Conservation (phyloP, 2,888 invertebrate species). For the Ormyrus thymus region DNA sequence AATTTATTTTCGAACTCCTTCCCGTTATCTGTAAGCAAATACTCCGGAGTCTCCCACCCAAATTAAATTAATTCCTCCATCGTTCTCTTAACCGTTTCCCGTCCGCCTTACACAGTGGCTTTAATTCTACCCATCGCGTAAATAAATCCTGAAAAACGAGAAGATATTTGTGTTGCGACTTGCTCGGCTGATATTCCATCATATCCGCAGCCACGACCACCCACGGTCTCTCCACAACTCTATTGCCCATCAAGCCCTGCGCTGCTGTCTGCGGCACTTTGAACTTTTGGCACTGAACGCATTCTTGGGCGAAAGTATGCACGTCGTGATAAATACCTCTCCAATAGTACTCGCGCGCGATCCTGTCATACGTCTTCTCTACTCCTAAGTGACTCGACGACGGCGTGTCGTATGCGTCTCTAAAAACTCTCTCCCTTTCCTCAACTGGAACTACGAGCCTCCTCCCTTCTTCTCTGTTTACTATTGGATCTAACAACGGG, state of each 20-base stretch:
- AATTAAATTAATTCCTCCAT: not conserved
- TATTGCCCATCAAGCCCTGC: slow-evolving; percentile 17
- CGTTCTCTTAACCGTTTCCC: not conserved
- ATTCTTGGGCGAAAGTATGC: slow-evolving; percentile 7
- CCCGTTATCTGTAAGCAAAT: not conserved
- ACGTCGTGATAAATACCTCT: slow-evolving; percentile 35
- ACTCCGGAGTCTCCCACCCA: not conserved
- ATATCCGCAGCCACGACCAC: slow-evolving; percentile 33
- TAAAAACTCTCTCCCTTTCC: too few relatives aligned
- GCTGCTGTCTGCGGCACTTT: not conserved
- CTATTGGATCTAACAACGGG: too few relatives aligned
- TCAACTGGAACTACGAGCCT: too few relatives aligned
- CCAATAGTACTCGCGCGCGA: slow-evolving; percentile 40
- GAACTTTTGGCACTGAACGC: slow-evolving; percentile 11
- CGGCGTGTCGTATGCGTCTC: too few relatives aligned
- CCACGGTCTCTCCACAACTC: slow-evolving; percentile 34
- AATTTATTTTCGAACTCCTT: not conserved
- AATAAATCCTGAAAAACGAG: slow-evolving; percentile 1
- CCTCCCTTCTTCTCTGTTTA: too few relatives aligned
- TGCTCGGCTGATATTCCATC: slow-evolving; percentile 29
- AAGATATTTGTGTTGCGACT: not conserved
- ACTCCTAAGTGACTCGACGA: slow-evolving; percentile 7
- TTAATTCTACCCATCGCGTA: slow-evolving; percentile 1
- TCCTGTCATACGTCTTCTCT: slow-evolving; percentile 26
- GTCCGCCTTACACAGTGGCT: not conserved